Conservation (phyloP, 2,888 invertebrate genomes). For the Elysia crispata region DNA sequence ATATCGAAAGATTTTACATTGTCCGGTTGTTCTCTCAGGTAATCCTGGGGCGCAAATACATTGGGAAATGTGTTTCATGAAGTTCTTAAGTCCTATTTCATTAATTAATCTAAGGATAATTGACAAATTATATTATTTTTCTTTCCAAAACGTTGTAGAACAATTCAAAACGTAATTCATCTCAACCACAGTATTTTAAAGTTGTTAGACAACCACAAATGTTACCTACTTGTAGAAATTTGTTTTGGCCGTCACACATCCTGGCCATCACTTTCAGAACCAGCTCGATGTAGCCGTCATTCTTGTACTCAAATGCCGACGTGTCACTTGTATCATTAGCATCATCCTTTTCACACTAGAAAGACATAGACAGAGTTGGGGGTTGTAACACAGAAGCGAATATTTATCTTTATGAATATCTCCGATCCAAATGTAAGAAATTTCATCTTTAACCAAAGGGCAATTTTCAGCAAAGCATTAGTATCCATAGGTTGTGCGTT, state of each 20-base stretch:
- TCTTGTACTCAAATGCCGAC: conserved; percentile 67
- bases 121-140: too few relatives aligned
- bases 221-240: conserved; percentile 73
- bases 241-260: conserved; percentile 77
- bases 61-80: too few relatives aligned
- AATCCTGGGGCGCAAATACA: conserved; percentile 65
- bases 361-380: neutral
- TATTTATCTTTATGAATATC: neutral
- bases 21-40: conserved; percentile 77
- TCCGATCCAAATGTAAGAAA: neutral
- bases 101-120: too few relatives aligned
- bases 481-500: too few relatives aligned
- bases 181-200: too few relatives aligned
- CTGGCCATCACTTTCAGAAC: conserved; percentile 76
- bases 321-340: conserved; percentile 10
- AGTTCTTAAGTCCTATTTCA: too few relatives aligned
- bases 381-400: neutral
- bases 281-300: conserved; percentile 77
- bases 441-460: neutral
- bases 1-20: conserved; percentile 78
- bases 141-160: too few relatives aligned
- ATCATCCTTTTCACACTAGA: too few relatives aligned
- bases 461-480: too few relatives aligned
- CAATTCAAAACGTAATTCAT: too few relatives aligned
- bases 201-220: too few relatives aligned